phyloP scores from a whole-genome alignment of 2,113 vertebrate genomes.

The Eudyptes chrysolophus region DNA sequence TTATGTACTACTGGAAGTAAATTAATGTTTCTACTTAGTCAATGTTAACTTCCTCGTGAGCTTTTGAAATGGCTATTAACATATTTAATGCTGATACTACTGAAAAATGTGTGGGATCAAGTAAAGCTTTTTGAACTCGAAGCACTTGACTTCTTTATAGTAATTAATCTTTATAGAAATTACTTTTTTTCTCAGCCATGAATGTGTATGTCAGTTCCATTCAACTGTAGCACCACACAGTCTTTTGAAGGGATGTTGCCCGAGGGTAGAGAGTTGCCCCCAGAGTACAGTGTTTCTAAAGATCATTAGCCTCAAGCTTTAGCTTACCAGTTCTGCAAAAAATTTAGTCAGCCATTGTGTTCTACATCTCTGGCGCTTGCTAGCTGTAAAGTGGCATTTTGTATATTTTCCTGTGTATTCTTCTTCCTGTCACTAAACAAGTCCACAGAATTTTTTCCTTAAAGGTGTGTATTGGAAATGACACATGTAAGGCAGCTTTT shows the following conservation, averaged over 20 bases:
- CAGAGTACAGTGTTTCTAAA: background rate
- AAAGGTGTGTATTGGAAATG: background rate
- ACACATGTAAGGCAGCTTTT: background rate
- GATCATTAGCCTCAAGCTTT: background rate
- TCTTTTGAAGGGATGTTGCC: background rate
- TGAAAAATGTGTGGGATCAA: background rate
- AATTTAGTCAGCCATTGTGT: background rate
- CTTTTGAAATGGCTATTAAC: background rate
- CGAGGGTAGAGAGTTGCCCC: background rate
- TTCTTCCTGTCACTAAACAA: background rate
- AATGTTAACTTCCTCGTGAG: background rate
- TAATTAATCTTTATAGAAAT: background rate
- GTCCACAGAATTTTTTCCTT: background rate
- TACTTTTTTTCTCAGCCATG: background rate
- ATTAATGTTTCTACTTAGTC: background rate
- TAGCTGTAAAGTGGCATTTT: background rate
- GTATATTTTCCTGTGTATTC: background rate
- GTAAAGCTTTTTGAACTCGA: background rate
- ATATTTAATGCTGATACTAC: background rate
- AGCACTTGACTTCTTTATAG: background rate
- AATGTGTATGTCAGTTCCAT: background rate
- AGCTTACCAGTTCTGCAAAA: background rate
- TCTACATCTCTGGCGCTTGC: background rate
- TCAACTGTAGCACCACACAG: background rate
- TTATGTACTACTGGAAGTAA: background rate